A percentile compares a stretch with the other conserved stretches of the same genome.
phyloP scores from a whole-genome alignment of 2,888 invertebrate species.

The Dilophus febrilis region DNA sequence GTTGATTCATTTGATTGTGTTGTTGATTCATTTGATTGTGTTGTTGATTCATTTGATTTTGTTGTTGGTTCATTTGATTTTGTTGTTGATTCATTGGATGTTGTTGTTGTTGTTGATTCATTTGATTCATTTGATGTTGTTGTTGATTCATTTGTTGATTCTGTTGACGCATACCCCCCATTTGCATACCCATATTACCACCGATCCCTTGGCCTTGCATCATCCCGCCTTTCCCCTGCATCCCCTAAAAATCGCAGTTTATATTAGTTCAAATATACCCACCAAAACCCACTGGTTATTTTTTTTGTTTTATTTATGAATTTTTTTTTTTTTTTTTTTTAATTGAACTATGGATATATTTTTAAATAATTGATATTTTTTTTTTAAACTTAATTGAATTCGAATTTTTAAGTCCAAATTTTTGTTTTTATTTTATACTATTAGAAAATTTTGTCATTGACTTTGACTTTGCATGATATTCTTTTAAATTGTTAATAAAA shows the following conservation, averaged over 20 bases:
- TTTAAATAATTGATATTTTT: neutral
- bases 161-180: neutral
- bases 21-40: constrained; percentile 13
- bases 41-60: constrained; percentile 15
- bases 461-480: too few relatives aligned
- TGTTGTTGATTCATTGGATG: constrained; percentile 8
- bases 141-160: constrained; percentile 14
- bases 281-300: neutral
- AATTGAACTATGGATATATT: neutral
- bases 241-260: constrained; percentile 31
- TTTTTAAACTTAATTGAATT: too few relatives aligned
- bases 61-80: constrained; percentile 14
- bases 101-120: constrained; percentile 18
- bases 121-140: constrained; percentile 10
- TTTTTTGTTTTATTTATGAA: too few relatives aligned
- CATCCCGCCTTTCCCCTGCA: constrained; percentile 39
- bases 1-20: constrained; percentile 11
- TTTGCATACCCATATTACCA: constrained; percentile 30
- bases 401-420: too few relatives aligned
- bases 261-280: constrained; percentile 9
- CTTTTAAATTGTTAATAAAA: too few relatives aligned
- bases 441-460: too few relatives aligned
- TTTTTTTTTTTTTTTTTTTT: neutral
- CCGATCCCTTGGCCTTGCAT: constrained; percentile 26
- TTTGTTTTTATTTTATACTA: too few relatives aligned